phyloP scores from a whole-genome alignment of 2,888 invertebrate genomes.

The Morinoia aosen region DNA sequence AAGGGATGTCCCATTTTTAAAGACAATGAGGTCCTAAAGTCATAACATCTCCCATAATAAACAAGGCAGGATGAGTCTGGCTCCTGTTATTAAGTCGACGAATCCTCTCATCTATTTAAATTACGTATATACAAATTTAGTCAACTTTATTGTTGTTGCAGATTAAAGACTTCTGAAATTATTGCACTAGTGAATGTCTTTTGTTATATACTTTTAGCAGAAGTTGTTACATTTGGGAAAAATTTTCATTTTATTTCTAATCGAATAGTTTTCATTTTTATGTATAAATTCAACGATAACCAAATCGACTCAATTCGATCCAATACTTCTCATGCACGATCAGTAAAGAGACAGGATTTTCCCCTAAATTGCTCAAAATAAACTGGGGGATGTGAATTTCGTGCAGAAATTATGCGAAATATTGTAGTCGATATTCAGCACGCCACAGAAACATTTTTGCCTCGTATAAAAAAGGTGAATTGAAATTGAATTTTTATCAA shows the following conservation, averaged over 20 bases:
- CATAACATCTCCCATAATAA: neutral
- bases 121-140: neutral
- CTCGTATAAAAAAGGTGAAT: neutral
- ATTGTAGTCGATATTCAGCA: neutral
- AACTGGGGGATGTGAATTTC: neutral
- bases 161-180: neutral
- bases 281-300: neutral
- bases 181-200: neutral
- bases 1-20: neutral
- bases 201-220: neutral
- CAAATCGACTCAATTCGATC: neutral
- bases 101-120: neutral
- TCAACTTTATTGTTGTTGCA: neutral
- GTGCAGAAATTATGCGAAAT: neutral
- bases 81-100: neutral
- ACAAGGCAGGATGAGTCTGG: neutral
- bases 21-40: neutral
- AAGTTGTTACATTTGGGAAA: neutral
- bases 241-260: neutral
- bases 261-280: neutral
- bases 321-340: neutral
- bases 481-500: no score
- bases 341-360: neutral
- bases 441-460: neutral
- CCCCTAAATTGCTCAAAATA: neutral